Conservation (phyloP, 2,797 vertebrate species). For the Diglossa cyanea region DNA sequence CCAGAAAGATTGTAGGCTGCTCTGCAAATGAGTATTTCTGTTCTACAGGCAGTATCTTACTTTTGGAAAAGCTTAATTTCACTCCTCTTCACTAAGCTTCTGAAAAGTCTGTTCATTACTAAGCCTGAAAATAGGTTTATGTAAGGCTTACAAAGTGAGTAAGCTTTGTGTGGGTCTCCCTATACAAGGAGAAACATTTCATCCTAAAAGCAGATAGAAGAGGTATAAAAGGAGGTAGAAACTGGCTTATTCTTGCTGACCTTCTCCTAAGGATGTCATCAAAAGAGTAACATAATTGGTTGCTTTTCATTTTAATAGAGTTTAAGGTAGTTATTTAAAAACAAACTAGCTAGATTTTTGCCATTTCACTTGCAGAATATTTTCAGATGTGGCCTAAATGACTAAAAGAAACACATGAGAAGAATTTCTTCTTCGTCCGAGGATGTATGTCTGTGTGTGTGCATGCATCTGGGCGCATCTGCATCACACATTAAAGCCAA, state of each 20-base stretch:
- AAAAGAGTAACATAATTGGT: neutral
- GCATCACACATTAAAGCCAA: neutral
- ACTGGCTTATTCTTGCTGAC: neutral
- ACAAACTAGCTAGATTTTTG: neutral
- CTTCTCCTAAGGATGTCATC: neutral
- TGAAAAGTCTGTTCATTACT: constrained; percentile 46
- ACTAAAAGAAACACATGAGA: neutral
- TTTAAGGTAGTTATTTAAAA: neutral
- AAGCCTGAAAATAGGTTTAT: constrained; percentile 55
- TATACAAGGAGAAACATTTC: neutral
- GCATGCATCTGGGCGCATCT: accelerated
- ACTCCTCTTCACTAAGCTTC: constrained; percentile 25
- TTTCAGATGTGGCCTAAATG: neutral
- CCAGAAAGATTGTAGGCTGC: constrained; percentile 48
- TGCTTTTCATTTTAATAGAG: neutral
- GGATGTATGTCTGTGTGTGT: accelerated
- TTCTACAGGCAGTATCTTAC: constrained; percentile 27
- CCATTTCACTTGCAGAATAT: neutral
- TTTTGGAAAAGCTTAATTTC: constrained; percentile 40
- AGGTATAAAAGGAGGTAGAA: neutral
- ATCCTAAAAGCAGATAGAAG: neutral
- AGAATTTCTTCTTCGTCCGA: neutral
- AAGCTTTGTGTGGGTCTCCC: constrained; percentile 20
- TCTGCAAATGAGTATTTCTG: constrained; percentile 42
- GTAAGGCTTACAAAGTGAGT: constrained; percentile 28